Evolutionary conservation across 2,888 invertebrate genomes (phyloP), one percentile per base, ranked within the genome.

Genomic region (Eledona agricola): DNA sequence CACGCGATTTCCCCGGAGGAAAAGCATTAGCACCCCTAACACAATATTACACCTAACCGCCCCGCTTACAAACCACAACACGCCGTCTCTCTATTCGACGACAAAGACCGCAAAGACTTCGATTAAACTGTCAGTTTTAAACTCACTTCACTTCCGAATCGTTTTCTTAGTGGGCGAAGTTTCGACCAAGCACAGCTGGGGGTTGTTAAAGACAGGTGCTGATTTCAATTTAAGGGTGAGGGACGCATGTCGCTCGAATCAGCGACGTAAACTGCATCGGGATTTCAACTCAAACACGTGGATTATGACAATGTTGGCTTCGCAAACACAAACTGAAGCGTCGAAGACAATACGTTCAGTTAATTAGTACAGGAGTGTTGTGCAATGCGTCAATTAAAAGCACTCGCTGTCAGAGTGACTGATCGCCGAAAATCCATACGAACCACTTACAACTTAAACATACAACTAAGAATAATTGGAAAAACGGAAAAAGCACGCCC

Each of bases 21-120:
- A 65, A 62, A 53, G 64, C 65, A 67, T 67, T 67, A 67, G 63
- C 67, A 63, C 67, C 64, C 63, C 62, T 63, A 66, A 67, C 64
- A 64, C 62, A 67, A 67, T 67, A 67, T 66, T 66, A 66, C 62
- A 64, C 60, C 60, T 62, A 67, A 64, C 63, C 64, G 59, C 60
- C 17, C 58, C 51, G 57, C 65, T 62, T 64, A 63, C 63, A 62
- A 65, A 65, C 65, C 64, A 46, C 62, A 58, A 58, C 59, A 57
- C 58, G 55, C 56, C 17, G 59, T n/a, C 58, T 56, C 57, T 58
- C 31, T 15, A 49, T 35, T 34, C 42, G 1, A 38, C 40, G 42
- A 55, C 57, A 37, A 54, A 53, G 51, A 43, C 51, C 51, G 29
- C 49, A 42, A 50, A 52, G 38, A 22, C 49, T 57, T 55, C 57